phyloP scores from a whole-genome alignment of 2,797 vertebrate species.

The Coluber constrictor region DNA sequence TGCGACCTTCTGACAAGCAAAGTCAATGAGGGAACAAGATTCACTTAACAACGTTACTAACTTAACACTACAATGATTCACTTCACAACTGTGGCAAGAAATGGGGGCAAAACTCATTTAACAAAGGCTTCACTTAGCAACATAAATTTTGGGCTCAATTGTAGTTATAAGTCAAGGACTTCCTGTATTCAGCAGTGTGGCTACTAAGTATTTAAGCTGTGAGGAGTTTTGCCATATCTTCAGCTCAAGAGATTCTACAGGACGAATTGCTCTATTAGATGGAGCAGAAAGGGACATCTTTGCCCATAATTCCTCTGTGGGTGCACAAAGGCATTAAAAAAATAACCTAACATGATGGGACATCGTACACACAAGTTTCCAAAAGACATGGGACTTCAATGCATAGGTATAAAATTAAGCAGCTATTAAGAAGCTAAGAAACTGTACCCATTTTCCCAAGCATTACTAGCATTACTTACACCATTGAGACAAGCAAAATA shows the following conservation, averaged over 20 bases:
- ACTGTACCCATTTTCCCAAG: neutral
- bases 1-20: neutral
- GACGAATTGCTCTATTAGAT: neutral
- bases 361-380: neutral
- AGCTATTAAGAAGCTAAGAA: neutral
- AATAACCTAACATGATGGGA: neutral
- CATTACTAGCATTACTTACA: neutral
- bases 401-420: neutral
- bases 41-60: neutral
- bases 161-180: neutral
- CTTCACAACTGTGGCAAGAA: neutral
- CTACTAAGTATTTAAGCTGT: neutral
- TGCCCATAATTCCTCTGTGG: neutral
- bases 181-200: neutral
- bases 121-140: neutral
- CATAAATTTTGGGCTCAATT: neutral
- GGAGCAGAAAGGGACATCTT: neutral
- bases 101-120: neutral
- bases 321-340: neutral
- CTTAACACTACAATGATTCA: neutral
- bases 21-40: neutral
- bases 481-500: conserved; percentile 2
- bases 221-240: neutral
- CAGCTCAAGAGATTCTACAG: neutral
- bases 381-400: neutral